Base-by-base conservation (phyloP, 2,797 vertebrate species). In the Sciaenops ocellatus region DNA sequence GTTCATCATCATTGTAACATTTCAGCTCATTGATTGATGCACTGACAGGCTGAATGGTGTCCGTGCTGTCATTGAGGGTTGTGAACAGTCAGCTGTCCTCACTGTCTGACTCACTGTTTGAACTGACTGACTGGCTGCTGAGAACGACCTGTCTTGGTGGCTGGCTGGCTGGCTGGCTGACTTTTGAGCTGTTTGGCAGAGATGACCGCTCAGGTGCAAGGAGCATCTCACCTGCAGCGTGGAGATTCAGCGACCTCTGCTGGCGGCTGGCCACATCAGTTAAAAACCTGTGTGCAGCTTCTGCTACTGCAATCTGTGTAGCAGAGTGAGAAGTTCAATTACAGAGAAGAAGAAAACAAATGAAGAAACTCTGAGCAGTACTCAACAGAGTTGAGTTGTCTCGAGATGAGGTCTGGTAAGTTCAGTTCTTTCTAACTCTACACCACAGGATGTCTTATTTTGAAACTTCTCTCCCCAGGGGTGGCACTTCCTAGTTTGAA, bases 191-290 rank as follows among this genome's bases (percentile, higher is more conserved):
- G 61, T 34, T 30, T 16, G 57, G 5, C 26, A 46, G 17, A 67
- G 38, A 20, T n/a, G 4, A 48, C 69, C 26, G 59, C 34, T 74
- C 69, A 38, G 16, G 56, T 13, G 11, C 6, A 15, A 1, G 22
- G 0, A 42, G 50, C 57, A 8, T 17, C 3, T 8, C 17, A 17
- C 13, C 1, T 11, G 4, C 46, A 44, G 18, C 26, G 17, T 26
- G 30, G 78, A 28, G 59, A 34, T 47, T 0, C 38, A 66, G 69
- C 44, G 83, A n/a, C 87, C 38, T 42, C 87, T 87, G 75, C 64
- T 70, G 87, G 51, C 87, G 85, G 75, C 64, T 70, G 87, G 51
- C 3, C 42, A 16, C 44, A 30, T 0, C 3, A 8, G 16, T 4
- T 4, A 28, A 13, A 16, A 4, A 24, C 64, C 18, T 26, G 3